Percentiles rank a stretch among this genome's conserved stretches.
phyloP scores from a whole-genome alignment of 2,113 vertebrate genomes.

The Ctenodactylus gundi region DNA sequence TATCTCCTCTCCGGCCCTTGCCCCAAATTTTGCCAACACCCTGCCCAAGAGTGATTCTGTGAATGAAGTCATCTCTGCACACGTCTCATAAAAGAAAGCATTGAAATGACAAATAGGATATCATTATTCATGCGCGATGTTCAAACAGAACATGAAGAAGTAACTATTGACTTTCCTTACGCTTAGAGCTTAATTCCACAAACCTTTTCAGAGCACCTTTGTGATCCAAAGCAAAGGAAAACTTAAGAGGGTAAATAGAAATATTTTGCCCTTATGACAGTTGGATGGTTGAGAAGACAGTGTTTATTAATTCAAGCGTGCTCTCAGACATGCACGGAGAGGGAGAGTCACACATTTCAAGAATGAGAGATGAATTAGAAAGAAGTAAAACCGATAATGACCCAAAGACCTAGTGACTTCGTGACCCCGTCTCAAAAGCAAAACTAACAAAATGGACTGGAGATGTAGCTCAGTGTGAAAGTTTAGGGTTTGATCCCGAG shows the following conservation, averaged over 20 bases:
- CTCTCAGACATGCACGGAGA: no score
- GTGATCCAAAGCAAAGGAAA: not conserved
- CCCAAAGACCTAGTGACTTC: no score
- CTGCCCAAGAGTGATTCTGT: not conserved
- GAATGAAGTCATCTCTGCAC: not conserved
- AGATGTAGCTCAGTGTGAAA: no score
- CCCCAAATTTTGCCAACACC: not conserved
- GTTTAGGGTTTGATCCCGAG: no score
- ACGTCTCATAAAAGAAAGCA: not conserved
- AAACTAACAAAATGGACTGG: no score
- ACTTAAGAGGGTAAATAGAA: not conserved
- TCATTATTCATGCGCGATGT: not conserved
- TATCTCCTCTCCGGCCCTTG: not conserved
- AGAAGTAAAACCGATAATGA: no score
- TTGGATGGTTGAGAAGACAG: not conserved
- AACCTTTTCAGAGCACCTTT: not conserved
- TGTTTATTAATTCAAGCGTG: not conserved
- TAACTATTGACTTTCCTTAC: not conserved
- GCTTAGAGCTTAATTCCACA: not conserved
- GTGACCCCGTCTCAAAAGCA: no score
- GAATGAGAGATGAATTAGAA: not conserved
- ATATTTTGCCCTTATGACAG: not conserved
- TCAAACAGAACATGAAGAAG: no score
- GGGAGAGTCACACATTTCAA: not conserved
- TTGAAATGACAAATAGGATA: not conserved